Percentiles rank a stretch among this genome's conserved stretches.
Conservation (phyloP, 2,113 vertebrate species). For the Laticauda colubrina region DNA sequence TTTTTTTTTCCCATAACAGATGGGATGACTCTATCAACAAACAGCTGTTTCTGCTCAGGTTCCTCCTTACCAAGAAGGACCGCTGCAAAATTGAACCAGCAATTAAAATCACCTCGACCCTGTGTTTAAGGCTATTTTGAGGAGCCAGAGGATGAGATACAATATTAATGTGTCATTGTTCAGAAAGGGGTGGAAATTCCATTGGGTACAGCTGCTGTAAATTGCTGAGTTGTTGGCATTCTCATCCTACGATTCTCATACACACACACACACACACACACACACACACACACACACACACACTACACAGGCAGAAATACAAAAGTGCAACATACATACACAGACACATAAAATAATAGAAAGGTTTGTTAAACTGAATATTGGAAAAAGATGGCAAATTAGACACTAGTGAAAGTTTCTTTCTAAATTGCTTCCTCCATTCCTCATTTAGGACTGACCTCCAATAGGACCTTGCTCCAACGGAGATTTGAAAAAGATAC, state of each 20-base stretch:
- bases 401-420: not conserved
- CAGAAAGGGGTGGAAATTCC: constrained; percentile 16
- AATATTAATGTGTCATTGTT: constrained; percentile 21
- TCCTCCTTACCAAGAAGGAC: constrained; percentile 1
- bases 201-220: constrained; percentile 30
- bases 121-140: constrained; percentile 38
- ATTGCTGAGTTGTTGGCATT: constrained; percentile 22
- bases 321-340: not conserved
- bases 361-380: not conserved
- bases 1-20: not conserved
- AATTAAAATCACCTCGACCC: constrained; percentile 25
- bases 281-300: not conserved
- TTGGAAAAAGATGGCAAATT: not conserved
- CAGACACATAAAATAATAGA: not conserved
- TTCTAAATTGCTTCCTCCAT: not conserved
- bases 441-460: not conserved
- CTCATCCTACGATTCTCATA: not conserved
- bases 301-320: not conserved
- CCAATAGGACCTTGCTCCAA: not conserved
- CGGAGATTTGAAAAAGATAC: not conserved
- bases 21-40: constrained; percentile 11
- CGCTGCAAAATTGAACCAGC: constrained; percentile 23
- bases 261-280: no score
- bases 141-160: constrained; percentile 22
- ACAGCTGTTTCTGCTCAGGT: constrained; percentile 16